These are phyloP conservation scores for Phoxinus dragarum DNA, from an alignment of 2,797 vertebrate genomes.

Conservation along the genomic window DNA sequence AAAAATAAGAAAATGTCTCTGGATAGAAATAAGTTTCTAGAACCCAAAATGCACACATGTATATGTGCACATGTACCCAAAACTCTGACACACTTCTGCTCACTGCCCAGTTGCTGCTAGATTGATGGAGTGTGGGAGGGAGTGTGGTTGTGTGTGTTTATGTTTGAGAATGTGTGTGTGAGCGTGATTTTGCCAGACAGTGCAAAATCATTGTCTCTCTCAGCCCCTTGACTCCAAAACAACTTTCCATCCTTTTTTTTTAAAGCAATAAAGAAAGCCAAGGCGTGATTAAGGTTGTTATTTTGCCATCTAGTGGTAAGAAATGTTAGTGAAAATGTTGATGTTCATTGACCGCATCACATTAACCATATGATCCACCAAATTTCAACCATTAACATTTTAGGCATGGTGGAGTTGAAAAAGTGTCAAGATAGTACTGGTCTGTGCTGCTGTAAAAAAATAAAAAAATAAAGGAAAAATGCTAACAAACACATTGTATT, in stretches of 20 bases:
- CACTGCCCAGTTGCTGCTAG: conserved; percentile 46
- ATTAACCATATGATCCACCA: neutral
- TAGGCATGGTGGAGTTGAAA: neutral
- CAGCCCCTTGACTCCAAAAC: conserved; percentile 52
- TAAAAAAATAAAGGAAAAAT: neutral
- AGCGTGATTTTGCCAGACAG: conserved; percentile 43
- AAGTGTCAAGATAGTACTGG: neutral
- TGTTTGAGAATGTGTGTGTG: conserved; percentile 27
- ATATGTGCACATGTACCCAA: conserved; percentile 58
- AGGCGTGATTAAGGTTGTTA: neutral
- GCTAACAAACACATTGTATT: neutral
- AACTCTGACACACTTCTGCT: conserved; percentile 54
- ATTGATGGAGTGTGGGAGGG: conserved; percentile 37
- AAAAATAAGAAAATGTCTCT: neutral
- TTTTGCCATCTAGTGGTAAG: conserved; percentile 72
- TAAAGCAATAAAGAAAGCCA: neutral
- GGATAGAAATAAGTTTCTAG: neutral
- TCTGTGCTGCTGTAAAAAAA: neutral
- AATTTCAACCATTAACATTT: neutral
- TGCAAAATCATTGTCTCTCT: conserved; percentile 51
- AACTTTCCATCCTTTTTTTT: conserved; percentile 58
- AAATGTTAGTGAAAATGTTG: conserved; percentile 7
- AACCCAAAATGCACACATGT: conserved; percentile 44
- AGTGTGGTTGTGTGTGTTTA: conserved; percentile 36
- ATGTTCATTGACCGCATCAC: neutral